phyloP scores from a whole-genome alignment of 2,113 vertebrate species.

The Pedionomus torquatus region DNA sequence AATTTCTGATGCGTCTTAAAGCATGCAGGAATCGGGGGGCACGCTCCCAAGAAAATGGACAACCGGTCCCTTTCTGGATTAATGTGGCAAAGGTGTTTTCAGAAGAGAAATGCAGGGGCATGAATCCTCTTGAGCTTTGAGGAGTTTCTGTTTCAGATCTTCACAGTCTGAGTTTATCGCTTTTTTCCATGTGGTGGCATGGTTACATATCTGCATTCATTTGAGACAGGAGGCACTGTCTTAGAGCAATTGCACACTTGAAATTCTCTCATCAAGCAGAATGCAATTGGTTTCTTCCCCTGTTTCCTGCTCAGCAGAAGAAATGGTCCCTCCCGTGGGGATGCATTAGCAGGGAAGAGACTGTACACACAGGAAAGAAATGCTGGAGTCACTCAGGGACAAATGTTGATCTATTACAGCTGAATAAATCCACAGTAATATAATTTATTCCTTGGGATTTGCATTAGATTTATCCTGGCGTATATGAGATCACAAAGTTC shows the following conservation, averaged over 20 bases:
- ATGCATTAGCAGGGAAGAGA: background rate
- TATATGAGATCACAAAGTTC: background rate
- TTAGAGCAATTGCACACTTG: background rate
- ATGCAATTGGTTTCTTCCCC: background rate
- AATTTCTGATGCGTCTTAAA: background rate
- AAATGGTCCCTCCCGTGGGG: background rate
- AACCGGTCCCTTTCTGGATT: background rate
- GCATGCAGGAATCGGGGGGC: background rate
- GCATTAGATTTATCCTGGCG: background rate
- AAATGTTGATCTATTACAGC: slow-evolving; percentile 20
- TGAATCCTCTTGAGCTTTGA: background rate
- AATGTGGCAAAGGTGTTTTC: background rate
- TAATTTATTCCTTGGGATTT: slow-evolving; percentile 4
- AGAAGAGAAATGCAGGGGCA: background rate
- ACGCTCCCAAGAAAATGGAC: background rate
- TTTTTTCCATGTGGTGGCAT: background rate
- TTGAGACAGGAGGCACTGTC: background rate
- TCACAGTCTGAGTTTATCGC: background rate
- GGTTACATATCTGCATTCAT: background rate
- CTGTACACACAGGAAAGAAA: background rate
- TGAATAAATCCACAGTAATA: slow-evolving; percentile 32
- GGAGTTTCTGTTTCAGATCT: background rate
- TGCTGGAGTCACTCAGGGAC: slow-evolving; percentile 18
- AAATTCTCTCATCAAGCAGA: slow-evolving; percentile 20
- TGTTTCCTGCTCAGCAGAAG: background rate